phyloP scores from a whole-genome alignment of 2,113 vertebrate species.

The Lycaon pictus region DNA sequence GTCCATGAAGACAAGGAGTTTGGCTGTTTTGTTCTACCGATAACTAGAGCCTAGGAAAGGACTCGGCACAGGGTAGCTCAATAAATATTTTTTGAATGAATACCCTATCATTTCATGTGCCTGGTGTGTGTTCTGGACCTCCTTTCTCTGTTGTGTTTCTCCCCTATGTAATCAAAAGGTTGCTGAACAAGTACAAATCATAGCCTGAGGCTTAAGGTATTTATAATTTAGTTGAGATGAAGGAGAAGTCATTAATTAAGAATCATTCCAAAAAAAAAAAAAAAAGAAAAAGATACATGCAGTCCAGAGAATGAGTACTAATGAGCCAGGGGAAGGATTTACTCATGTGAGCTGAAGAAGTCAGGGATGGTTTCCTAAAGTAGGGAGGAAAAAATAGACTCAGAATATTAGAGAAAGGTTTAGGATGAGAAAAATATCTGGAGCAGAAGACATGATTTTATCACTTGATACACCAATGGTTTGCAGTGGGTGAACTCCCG shows the following conservation, averaged over 20 bases:
- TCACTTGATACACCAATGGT: no score
- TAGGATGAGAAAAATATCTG: background rate
- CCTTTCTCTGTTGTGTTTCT: background rate
- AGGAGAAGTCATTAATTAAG: background rate
- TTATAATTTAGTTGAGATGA: conserved; percentile 46
- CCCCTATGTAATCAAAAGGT: background rate
- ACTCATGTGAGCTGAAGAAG: background rate
- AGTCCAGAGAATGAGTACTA: background rate
- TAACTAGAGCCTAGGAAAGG: background rate
- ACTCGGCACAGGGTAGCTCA: background rate
- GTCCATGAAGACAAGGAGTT: background rate
- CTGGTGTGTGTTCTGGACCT: background rate
- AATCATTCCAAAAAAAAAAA: background rate
- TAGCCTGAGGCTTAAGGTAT: background rate
- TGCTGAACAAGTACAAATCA: conserved; percentile 15
- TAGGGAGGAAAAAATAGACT: background rate
- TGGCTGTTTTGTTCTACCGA: background rate
- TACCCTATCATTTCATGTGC: background rate
- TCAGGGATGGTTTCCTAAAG: background rate
- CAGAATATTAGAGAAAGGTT: background rate
- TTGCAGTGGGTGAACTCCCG: background rate
- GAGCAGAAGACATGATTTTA: background rate
- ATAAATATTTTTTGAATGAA: background rate
- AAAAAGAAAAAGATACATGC: background rate
- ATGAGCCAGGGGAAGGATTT: background rate